Percentiles rank a stretch among this genome's conserved stretches.
phyloP scores from a whole-genome alignment of 2,113 vertebrate genomes.

The Siniperca chuatsi region DNA sequence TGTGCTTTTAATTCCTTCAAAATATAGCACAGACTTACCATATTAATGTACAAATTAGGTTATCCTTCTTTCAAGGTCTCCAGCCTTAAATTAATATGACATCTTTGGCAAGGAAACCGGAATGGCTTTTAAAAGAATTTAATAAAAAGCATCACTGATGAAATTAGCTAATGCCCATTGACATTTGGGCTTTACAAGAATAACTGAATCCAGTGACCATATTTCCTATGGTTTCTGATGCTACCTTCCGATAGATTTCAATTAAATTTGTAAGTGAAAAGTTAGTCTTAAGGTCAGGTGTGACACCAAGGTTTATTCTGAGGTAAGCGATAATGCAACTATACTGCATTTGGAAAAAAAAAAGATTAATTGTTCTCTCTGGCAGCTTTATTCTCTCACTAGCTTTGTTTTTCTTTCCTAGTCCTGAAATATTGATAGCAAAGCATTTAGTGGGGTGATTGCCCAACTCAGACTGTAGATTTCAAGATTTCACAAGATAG shows the following conservation, averaged over 20 bases:
- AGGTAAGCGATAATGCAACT: slow-evolving; percentile 17
- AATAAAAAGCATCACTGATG: slow-evolving; percentile 85
- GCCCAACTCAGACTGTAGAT: background rate
- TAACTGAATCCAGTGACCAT: slow-evolving; percentile 77
- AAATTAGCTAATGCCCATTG: slow-evolving; percentile 86
- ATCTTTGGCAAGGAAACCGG: slow-evolving; percentile 81
- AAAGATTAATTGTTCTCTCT: background rate
- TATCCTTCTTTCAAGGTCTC: slow-evolving; percentile 83
- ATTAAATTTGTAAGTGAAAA: slow-evolving; percentile 71
- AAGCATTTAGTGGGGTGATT: background rate
- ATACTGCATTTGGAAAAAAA: background rate
- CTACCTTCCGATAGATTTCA: slow-evolving; percentile 68
- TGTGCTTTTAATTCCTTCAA: slow-evolving; percentile 73
- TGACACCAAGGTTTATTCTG: slow-evolving; percentile 35
- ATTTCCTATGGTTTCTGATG: slow-evolving; percentile 70
- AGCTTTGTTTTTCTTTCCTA: background rate
- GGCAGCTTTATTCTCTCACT: background rate
- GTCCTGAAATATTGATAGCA: background rate
- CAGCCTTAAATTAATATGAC: slow-evolving; percentile 81
- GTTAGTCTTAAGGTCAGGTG: slow-evolving; percentile 60
- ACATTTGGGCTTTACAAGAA: slow-evolving; percentile 84
- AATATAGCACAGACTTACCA: slow-evolving; percentile 72
- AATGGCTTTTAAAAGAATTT: slow-evolving; percentile 85
- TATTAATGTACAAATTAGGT: slow-evolving; percentile 81
- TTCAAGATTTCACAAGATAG: background rate